phyloP scores from a whole-genome alignment of 2,113 vertebrate species.

The Clinocottus analis region DNA sequence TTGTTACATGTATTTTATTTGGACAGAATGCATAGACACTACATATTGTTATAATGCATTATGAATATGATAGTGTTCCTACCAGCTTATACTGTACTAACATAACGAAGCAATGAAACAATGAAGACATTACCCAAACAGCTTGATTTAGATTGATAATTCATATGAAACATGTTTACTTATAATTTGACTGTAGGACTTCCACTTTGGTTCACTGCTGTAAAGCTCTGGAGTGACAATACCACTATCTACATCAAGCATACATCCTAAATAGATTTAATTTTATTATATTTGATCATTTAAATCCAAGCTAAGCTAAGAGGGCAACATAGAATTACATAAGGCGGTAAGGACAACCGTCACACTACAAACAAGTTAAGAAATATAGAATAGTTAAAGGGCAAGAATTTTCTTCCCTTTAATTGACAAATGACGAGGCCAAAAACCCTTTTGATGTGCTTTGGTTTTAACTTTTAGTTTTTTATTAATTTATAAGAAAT shows the following conservation, averaged over 20 bases:
- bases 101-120: not conserved
- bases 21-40: no score
- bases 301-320: not conserved
- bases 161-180: not conserved
- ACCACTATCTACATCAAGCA: not conserved
- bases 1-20: no score
- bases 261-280: not conserved
- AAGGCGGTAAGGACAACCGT: not conserved
- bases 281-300: not conserved
- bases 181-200: not conserved
- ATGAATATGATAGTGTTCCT: no score
- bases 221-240: not conserved
- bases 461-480: not conserved
- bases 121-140: not conserved
- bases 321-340: not conserved
- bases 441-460: not conserved
- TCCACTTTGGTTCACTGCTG: not conserved
- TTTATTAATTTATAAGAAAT: not conserved
- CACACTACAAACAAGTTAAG: not conserved
- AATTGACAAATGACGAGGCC: not conserved
- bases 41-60: no score
- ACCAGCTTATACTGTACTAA: not conserved
- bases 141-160: not conserved
- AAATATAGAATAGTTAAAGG: not conserved
- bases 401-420: not conserved